These are phyloP conservation scores for Drosophila prolongata DNA, from an alignment of 2,888 invertebrate genomes.

Conservation along the genomic window DNA sequence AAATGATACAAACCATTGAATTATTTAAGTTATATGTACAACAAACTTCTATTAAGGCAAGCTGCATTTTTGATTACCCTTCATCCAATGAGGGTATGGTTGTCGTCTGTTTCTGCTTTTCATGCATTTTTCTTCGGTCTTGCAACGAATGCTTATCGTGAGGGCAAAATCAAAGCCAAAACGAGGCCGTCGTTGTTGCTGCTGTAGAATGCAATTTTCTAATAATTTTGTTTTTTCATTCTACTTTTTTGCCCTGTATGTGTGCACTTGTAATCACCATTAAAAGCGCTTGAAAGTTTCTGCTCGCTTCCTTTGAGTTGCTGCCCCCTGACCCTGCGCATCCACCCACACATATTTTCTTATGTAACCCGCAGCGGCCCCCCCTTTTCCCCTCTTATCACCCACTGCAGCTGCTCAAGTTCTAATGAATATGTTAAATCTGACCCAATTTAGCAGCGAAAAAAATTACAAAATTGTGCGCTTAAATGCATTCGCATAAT, in stretches of 20 bases:
- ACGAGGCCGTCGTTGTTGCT: conserved; percentile 69
- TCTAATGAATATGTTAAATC: conserved; percentile 80
- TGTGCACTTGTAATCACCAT: conserved; percentile 74
- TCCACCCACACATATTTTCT: conserved; percentile 28
- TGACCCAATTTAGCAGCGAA: conserved; percentile 68
- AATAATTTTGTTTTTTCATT: conserved; percentile 67
- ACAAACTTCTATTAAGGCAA: no score
- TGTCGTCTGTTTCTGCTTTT: conserved; percentile 2
- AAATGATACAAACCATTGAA: no score
- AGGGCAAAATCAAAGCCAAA: conserved; percentile 70
- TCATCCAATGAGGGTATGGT: conserved; percentile 3
- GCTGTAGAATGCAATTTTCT: conserved; percentile 74
- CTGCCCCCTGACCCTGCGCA: conserved; percentile 31
- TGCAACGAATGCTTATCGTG: conserved; percentile 69
- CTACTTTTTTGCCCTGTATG: conserved; percentile 29
- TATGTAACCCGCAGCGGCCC: conserved; percentile 18
- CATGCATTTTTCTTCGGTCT: conserved; percentile 17
- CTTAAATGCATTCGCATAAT: conserved; percentile 80
- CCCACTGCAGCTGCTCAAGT: conserved; percentile 30
- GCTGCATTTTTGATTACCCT: neutral
- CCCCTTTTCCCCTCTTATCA: neutral
- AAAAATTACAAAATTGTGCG: conserved; percentile 52
- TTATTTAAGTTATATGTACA: no score
- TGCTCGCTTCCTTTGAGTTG: conserved; percentile 67
- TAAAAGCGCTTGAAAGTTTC: conserved; percentile 71